These are phyloP conservation scores for Eurytoma adleriae DNA, from an alignment of 2,888 invertebrate genomes.

Conservation along the genomic window DNA sequence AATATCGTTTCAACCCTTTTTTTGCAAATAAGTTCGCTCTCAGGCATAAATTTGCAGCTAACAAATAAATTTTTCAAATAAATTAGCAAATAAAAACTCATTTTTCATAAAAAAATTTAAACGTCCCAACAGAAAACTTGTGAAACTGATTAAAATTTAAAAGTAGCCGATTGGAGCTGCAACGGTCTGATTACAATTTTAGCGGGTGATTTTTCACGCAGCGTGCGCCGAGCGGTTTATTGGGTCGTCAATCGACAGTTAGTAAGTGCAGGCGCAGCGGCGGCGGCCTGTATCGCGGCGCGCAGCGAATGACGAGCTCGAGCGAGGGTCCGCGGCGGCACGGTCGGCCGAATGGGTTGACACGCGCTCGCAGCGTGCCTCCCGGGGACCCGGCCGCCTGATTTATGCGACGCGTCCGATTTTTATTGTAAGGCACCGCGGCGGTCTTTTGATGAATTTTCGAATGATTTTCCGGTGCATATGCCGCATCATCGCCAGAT, in stretches of 20 bases:
- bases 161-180: background rate
- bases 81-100: background rate
- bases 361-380: constrained; percentile 10
- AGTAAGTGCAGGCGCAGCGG: constrained; percentile 8
- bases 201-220: constrained; percentile 39
- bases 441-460: constrained; percentile 54
- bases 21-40: too few species aligned
- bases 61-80: too few species aligned
- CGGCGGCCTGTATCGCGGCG: background rate
- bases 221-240: constrained; percentile 41
- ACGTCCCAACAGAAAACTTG: background rate
- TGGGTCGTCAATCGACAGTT: constrained; percentile 53
- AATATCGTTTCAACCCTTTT: too few species aligned
- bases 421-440: constrained; percentile 49
- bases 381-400: constrained; percentile 35
- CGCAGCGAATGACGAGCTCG: constrained; percentile 19
- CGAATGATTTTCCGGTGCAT: constrained; percentile 56
- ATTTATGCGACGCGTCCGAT: constrained; percentile 55
- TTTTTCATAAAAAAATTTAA: background rate
- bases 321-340: constrained; percentile 8
- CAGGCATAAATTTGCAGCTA: too few species aligned
- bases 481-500: constrained; percentile 35
- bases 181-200: constrained; percentile 33
- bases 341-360: constrained; percentile 42
- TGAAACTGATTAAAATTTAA: background rate